These are phyloP conservation scores for Microcebus lehilahytsara DNA, from an alignment of 2,113 vertebrate species.

Conservation along the genomic window DNA sequence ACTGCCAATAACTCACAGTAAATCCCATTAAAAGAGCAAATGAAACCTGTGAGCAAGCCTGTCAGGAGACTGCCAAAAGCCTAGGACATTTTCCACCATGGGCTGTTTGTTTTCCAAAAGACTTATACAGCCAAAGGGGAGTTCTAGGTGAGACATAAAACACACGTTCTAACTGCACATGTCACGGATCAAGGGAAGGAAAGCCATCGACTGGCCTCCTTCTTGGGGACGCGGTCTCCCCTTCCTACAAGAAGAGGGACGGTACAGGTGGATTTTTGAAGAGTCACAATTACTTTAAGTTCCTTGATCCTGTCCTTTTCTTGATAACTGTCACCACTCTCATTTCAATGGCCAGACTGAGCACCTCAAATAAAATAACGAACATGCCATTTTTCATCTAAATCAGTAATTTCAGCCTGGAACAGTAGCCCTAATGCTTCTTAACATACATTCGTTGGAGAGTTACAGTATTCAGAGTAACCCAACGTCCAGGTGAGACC, in stretches of 20 bases:
- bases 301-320: neutral
- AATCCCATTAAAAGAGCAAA: conserved; percentile 69
- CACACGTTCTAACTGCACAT: neutral
- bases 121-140: neutral
- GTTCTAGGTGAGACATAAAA: neutral
- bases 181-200: neutral
- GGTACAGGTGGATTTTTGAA: neutral
- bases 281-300: neutral
- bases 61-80: conserved; percentile 43
- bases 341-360: neutral
- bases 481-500: neutral
- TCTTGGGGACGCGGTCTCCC: accelerated
- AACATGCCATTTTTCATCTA: neutral
- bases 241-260: neutral
- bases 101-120: conserved; percentile 59
- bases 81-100: conserved; percentile 16
- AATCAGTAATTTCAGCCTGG: neutral
- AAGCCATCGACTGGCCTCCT: neutral
- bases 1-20: conserved; percentile 70
- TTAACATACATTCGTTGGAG: neutral
- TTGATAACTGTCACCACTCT: neutral
- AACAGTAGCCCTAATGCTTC: neutral
- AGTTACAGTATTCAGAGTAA: neutral
- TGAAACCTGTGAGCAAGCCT: conserved; percentile 63
- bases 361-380: neutral